phyloP scores from a whole-genome alignment of 2,113 vertebrate genomes.

The Tyrannus savana region DNA sequence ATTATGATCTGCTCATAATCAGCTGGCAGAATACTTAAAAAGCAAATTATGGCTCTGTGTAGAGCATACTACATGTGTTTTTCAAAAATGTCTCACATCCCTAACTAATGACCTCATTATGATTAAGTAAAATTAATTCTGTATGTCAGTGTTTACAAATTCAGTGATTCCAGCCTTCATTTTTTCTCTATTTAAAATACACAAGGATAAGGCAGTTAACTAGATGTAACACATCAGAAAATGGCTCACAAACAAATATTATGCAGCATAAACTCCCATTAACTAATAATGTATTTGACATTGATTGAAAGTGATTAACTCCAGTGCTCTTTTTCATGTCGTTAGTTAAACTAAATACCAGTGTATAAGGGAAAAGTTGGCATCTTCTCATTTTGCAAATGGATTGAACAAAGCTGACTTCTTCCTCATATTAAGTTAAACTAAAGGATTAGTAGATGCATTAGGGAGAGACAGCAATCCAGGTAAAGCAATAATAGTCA shows the following conservation, averaged over 20 bases:
- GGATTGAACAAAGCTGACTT: constrained; percentile 67
- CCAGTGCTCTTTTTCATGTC: constrained; percentile 75
- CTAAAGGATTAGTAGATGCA: constrained; percentile 60
- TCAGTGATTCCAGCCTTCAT: constrained; percentile 68
- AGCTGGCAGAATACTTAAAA: not conserved
- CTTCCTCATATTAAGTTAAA: constrained; percentile 68
- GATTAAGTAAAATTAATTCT: constrained; percentile 62
- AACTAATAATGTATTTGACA: constrained; percentile 79
- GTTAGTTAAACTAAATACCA: constrained; percentile 81
- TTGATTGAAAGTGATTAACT: constrained; percentile 83
- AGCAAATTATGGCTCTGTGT: not conserved
- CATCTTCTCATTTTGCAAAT: constrained; percentile 74
- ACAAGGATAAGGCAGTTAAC: constrained; percentile 75
- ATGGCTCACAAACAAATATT: constrained; percentile 78
- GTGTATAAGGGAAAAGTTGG: constrained; percentile 66
- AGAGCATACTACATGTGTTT: not conserved
- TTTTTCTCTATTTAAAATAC: constrained; percentile 71
- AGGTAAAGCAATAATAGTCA: constrained; percentile 75
- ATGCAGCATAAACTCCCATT: constrained; percentile 78
- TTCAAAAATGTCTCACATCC: not conserved
- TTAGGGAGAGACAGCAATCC: constrained; percentile 66
- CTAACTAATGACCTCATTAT: constrained; percentile 9
- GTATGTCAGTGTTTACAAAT: constrained; percentile 50
- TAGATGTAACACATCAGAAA: constrained; percentile 79
- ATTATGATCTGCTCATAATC: not conserved